Evolutionary conservation across 2,888 invertebrate species (phyloP).

Genomic region (Sphaeridia pumilis): DNA sequence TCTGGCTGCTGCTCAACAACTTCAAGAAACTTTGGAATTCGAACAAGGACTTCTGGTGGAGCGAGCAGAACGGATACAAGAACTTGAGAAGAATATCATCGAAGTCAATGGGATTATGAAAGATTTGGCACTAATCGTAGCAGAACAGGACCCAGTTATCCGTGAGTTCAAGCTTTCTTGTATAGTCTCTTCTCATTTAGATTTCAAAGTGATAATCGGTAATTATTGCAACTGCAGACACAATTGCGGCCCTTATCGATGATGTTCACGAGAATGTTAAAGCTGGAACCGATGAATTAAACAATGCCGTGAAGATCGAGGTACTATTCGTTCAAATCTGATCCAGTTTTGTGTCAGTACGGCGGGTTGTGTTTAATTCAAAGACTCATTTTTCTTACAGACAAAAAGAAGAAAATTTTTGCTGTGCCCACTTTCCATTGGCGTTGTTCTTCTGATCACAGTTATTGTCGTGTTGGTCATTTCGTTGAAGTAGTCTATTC

Average conservation of each 20-base stretch:
- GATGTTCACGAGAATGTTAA: slow-evolving; percentile 62
- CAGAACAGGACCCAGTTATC: slow-evolving; percentile 57
- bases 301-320: slow-evolving; percentile 68
- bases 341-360: neutral
- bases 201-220: neutral
- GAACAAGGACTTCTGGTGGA: slow-evolving; percentile 69
- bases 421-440: slow-evolving; percentile 56
- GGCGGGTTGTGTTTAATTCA: neutral
- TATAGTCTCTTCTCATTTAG: neutral
- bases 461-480: slow-evolving; percentile 55
- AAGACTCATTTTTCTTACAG: slow-evolving; percentile 28
- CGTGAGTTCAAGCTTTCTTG: slow-evolving; percentile 52
- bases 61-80: slow-evolving; percentile 62
- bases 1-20: slow-evolving; percentile 37
- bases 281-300: slow-evolving; percentile 59
- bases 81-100: slow-evolving; percentile 67
- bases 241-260: slow-evolving; percentile 71
- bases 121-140: slow-evolving; percentile 57
- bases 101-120: slow-evolving; percentile 76
- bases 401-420: slow-evolving; percentile 58
- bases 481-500: slow-evolving; percentile 24
- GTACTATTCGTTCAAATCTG: neutral
- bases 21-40: slow-evolving; percentile 54
- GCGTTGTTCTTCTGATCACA: slow-evolving; percentile 53
- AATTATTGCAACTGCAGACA: slow-evolving; percentile 46